Base-by-base conservation (phyloP, 2,797 vertebrate species). In the Ficedula albicollis region DNA sequence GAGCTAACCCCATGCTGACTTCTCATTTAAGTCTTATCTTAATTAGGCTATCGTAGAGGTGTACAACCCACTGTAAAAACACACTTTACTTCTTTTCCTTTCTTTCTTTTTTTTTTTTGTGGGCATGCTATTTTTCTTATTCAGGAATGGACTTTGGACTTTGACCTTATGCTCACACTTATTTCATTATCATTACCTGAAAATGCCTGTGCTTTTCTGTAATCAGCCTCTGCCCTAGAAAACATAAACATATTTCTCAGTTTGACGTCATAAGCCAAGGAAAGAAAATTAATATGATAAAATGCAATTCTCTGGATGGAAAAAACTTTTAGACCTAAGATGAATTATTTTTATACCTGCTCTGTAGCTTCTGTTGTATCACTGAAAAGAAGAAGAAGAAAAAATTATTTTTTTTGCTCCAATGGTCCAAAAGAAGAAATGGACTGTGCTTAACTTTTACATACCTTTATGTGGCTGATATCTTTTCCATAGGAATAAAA, bases 381-480 rank as follows among this genome's bases (percentile, higher is more conserved):
- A 93, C 98, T 98, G 90, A 90, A 89, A 96, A 84, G 36, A 92
- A 87, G 10, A 60, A 60, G 75, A 36, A 68, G 51, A 73, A 79
- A 76, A 60, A 84, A 77, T 93, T 25, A 94, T 15, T 83, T 3
- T 34, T 95, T 92, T 62, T 84, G n/a, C 30, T 83, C 36, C 64
- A 16, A 27, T 18, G 22, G 11, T 74, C 18, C 32, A 63, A 84
- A 90, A 84, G 41, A 78, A 78, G 52, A 89, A 36, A 41, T 54
- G 23, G 34, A 78, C 15, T 7, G 1, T 41, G 17, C 11, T 87
- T 81, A 70, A 46, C 19, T 84, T 90, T 84, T 80, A 96, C 97
- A 23, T 98, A 99, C 99, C 99, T 99, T 98, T 98, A 84, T 98
- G 98, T 19, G 99, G 98, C 95, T 98, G 98, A 84, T 98, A 99